Evolutionary conservation across 2,113 vertebrate species (phyloP).

Genomic region (Perccottus glenii): DNA sequence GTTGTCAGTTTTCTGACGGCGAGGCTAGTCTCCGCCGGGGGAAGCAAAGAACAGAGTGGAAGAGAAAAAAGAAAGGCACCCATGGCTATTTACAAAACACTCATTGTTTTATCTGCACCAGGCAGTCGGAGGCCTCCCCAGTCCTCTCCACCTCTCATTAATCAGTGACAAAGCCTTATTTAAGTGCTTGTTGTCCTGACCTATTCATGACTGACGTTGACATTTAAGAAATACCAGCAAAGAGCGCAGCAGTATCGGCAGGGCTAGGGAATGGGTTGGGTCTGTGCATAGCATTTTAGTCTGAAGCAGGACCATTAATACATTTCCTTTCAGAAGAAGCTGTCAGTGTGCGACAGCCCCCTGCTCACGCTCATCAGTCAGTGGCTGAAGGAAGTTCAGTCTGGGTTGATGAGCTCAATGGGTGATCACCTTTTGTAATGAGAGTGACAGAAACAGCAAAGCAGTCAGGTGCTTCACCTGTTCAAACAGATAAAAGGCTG

Average conservation of each 20-base stretch:
- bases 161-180: conserved; percentile 79
- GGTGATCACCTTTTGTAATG: conserved; percentile 73
- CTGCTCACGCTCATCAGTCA: conserved; percentile 61
- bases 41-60: conserved; percentile 42
- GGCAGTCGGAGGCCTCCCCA: conserved; percentile 64
- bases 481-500: conserved; percentile 43
- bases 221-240: conserved; percentile 80
- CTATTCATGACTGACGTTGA: conserved; percentile 78
- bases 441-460: conserved; percentile 42
- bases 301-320: conserved; percentile 61
- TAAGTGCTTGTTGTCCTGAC: conserved; percentile 79
- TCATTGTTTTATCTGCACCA: conserved; percentile 74
- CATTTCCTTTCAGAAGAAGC: conserved; percentile 65
- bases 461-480: conserved; percentile 46
- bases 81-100: conserved; percentile 77
- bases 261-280: conserved; percentile 31
- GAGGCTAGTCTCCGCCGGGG: conserved; percentile 48
- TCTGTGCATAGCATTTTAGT: conserved; percentile 46
- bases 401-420: conserved; percentile 68
- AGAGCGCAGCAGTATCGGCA: conserved; percentile 45
- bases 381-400: conserved; percentile 45
- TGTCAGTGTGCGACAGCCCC: conserved; percentile 59
- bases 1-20: conserved; percentile 70
- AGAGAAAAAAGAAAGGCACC: conserved; percentile 50
- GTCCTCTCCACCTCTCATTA: conserved; percentile 75